These are phyloP conservation scores for Antheraea mylitta DNA, from an alignment of 1,140 invertebrate species.

Conservation along the genomic window DNA sequence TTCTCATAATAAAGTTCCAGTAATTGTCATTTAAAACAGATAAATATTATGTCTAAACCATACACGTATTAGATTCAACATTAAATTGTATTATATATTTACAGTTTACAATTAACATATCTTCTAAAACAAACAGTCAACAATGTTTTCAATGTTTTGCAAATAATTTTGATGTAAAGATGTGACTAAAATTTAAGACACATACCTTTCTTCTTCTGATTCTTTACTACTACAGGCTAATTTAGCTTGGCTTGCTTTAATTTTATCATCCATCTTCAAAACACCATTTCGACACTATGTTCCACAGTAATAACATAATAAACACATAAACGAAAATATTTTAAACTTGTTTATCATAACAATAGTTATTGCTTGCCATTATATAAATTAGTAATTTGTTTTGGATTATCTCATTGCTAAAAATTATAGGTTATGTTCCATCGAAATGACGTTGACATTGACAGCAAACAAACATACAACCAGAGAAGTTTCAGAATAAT, in stretches of 20 bases:
- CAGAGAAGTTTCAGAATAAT: too few species aligned
- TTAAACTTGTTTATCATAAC: neutral
- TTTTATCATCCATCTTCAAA: constrained; percentile 59
- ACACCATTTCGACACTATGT: constrained; percentile 21
- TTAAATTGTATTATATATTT: too few species aligned
- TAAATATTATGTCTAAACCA: too few species aligned
- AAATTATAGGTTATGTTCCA: constrained; percentile 14
- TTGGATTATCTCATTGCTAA: constrained; percentile 3
- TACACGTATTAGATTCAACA: too few species aligned
- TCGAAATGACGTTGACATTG: constrained; percentile 16
- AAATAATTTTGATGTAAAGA: neutral
- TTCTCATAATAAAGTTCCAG: too few species aligned
- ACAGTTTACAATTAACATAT: too few species aligned
- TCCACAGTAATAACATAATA: constrained; percentile 18
- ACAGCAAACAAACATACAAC: neutral
- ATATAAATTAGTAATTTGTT: constrained; percentile 5
- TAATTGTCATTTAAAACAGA: too few species aligned
- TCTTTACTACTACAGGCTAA: constrained; percentile 50
- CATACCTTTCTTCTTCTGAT: constrained; percentile 53
- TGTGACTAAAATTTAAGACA: neutral
- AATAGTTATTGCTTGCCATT: neutral
- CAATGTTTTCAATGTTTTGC: too few species aligned
- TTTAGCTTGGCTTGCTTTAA: constrained; percentile 34
- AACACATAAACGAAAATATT: constrained; percentile 9
- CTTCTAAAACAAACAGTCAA: too few species aligned